Evolutionary conservation across 2,113 vertebrate species (phyloP), one percentile per base, ranked within the genome.

Genomic region (Lutjanus erythropterus): DNA sequence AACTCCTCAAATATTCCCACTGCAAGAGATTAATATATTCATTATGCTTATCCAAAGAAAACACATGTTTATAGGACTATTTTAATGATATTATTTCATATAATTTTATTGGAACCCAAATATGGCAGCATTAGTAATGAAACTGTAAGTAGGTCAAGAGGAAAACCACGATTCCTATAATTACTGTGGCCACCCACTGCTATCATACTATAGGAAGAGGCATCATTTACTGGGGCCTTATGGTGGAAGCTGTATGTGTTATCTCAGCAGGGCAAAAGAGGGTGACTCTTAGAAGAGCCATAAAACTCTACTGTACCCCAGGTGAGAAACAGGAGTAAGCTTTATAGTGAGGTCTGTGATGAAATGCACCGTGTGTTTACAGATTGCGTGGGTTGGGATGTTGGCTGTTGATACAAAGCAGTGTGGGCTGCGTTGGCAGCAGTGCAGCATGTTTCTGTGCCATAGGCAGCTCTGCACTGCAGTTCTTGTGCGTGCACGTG

Each of bases 401-500:
- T 33, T 58, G 81, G 70, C 47, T 66, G 75, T 21, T 68, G 47
- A 75, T 49, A 68, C 58, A 80, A 81, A 91, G 81, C 53, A 44
- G 78, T 10, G 82, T 75, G 79, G 77, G 74, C 79, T 91, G 65
- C 39, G 39, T 56, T 80, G 80, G 80, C 67, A 88, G 80, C 67
- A 70, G 71, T 35, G 70, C 58, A 65, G 69, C 62, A 69, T 80
- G 80, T 82, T 83, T 85, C 61, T 84, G 83, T 86, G 83, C 73
- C 76, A 69, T n/a, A 65, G 52, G 72, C 65, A 31, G 65, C 37
- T 83, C 87, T 77, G 86, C 86, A 85, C 70, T 82, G 85, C 71
- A 86, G 85, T 75, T 67, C 81, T 56, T 50, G 80, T 58, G 83
- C 60, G 60, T 81, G 82, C 90, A 91, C 66, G 85, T 91, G 90